Evolutionary conservation across 2,113 vertebrate genomes (phyloP).

Genomic region (Gambusia holbrooki): DNA sequence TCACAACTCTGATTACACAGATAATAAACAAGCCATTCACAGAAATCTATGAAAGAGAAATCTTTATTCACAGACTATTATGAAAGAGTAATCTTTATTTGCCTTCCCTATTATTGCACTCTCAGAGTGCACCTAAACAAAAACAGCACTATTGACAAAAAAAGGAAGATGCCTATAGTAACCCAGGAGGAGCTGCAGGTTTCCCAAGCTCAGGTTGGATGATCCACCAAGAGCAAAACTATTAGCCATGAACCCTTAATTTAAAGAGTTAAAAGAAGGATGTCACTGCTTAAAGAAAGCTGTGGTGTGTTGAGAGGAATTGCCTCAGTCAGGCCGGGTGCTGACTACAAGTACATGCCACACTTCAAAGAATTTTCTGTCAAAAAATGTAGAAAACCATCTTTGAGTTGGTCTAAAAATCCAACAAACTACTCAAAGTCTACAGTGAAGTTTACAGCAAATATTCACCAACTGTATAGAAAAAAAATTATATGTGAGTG

Average conservation of each 20-base stretch:
- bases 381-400: neutral
- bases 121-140: neutral
- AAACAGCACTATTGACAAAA: neutral
- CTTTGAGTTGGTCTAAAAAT: neutral
- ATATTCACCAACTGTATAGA: neutral
- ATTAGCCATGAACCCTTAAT: neutral
- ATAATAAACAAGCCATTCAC: conserved; percentile 29
- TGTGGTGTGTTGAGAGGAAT: neutral
- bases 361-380: no score
- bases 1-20: conserved; percentile 50
- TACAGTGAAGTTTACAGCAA: neutral
- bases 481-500: neutral
- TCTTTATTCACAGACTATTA: neutral
- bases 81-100: conserved; percentile 10
- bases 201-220: no score
- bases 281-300: neutral
- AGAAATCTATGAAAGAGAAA: conserved; percentile 4
- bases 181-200: no score
- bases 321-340: no score
- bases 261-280: neutral
- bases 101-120: neutral
- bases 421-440: neutral
- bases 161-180: neutral
- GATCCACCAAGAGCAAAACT: neutral
- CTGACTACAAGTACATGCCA: neutral